phyloP scores from a whole-genome alignment of 92 coral and sea anemone genomes.

The Metridium senile region DNA sequence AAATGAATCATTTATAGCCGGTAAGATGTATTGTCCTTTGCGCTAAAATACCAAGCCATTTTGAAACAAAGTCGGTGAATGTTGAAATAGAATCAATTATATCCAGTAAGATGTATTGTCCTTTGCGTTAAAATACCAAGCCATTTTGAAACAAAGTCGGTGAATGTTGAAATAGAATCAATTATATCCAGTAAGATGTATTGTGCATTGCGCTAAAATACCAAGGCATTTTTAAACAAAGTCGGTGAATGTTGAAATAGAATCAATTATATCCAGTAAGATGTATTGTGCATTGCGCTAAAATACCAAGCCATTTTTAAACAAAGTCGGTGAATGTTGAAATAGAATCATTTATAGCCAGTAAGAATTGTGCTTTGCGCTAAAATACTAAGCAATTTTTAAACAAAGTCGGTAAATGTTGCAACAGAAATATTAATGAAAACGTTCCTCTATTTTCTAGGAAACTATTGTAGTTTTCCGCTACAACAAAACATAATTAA shows the following conservation, averaged over 20 bases:
- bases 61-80: background rate
- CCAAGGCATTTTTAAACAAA: background rate
- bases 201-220: background rate
- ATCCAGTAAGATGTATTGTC: background rate
- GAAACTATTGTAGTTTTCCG: too few species aligned
- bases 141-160: background rate
- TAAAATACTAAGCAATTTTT: background rate
- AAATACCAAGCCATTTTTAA: background rate
- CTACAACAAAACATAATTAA: too few species aligned
- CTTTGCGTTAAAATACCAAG: background rate
- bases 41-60: too few species aligned
- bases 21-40: background rate
- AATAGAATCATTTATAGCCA: background rate
- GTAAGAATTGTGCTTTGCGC: background rate
- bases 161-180: background rate
- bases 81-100: background rate
- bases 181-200: background rate
- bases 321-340: background rate
- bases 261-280: background rate
- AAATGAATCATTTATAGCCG: background rate
- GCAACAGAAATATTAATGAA: background rate
- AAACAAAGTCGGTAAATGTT: background rate
- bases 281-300: background rate
- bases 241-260: background rate
- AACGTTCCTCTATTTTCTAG: too few species aligned